Evolutionary conservation across 2,797 vertebrate species (phyloP), one percentile per base, ranked within the genome.

Genomic region (Acestrorhynchus altus): DNA sequence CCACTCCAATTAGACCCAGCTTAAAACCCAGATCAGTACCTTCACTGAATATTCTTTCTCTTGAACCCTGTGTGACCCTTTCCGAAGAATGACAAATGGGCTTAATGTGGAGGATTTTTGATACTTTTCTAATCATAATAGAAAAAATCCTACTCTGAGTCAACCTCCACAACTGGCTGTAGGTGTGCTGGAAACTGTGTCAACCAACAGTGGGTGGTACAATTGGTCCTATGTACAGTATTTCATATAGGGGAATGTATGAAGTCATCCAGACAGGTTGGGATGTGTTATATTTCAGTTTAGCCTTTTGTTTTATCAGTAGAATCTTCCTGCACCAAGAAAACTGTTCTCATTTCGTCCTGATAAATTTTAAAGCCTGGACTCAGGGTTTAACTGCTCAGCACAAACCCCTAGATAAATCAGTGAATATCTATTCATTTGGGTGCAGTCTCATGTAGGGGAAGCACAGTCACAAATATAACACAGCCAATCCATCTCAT

Each of bases 401-500:
- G 54, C 10, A 15, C 28, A 57, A 5, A 15, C 31, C 31, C 31
- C 31, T 35, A 35, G 0, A 57, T 57, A 24, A 57, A 5, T 18
- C 24, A 16, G 22, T 28, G 54, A 13, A 57, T 1, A 57, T 57
- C 12, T 57, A 5, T 28, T 28, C 4, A 57, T 24, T 57, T 57
- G 12, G 5, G 26, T 12, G 54, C 54, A 57, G 24, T 12, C 12
- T 24, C 24, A 28, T 15, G 24, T 28, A 16, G 54, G 13, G 13
- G 22, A 28, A 12, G 54, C 54, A 28, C 24, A 57, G 24, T 15
- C 24, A 57, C 51, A 52, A 51, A 18, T 51, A 51, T 20, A 18
- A 52, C 54, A 57, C 54, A 57, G 24, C 54, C 54, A 28, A 22
- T 56, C 4, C 13, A 57, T 57, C 54, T 57, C 54, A 57, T 57